A percentile compares a stretch with the other conserved stretches of the same genome.
Conservation (phyloP, 2,113 vertebrate species). For the Phylloscopus trochiloides region DNA sequence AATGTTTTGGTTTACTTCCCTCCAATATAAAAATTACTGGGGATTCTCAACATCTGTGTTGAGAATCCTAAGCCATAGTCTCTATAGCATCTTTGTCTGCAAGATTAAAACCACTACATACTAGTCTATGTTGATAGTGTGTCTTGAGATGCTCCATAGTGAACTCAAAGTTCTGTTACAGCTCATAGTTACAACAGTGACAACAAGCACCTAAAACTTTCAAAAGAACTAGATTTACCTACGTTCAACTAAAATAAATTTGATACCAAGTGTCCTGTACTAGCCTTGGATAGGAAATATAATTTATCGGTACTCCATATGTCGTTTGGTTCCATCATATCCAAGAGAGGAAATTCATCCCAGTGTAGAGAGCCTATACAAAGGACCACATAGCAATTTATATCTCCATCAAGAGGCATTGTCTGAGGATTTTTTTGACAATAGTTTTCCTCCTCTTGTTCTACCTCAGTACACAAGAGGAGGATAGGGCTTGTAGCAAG, state of each 20-base stretch:
- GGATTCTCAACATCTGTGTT: neutral
- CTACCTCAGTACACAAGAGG: neutral
- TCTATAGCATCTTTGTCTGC: neutral
- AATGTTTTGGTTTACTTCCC: neutral
- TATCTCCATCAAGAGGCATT: neutral
- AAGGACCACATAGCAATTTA: neutral
- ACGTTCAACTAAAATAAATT: neutral
- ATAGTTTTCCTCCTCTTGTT: neutral
- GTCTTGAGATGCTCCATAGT: neutral
- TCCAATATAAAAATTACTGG: neutral
- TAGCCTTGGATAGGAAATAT: neutral
- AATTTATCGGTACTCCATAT: neutral
- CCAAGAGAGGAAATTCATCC: neutral
- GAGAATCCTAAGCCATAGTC: neutral
- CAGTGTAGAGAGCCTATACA: neutral
- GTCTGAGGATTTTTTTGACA: neutral
- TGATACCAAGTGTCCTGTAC: neutral
- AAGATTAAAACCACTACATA: neutral
- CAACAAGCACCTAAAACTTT: neutral
- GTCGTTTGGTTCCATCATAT: neutral
- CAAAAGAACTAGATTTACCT: neutral
- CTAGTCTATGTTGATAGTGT: neutral
- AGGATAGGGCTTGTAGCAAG: neutral
- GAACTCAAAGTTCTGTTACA: neutral
- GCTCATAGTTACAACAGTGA: neutral